A percentile compares a stretch with the other conserved stretches of the same genome.
phyloP scores from a whole-genome alignment of 2,113 vertebrate species.

The Gallinago undulata region DNA sequence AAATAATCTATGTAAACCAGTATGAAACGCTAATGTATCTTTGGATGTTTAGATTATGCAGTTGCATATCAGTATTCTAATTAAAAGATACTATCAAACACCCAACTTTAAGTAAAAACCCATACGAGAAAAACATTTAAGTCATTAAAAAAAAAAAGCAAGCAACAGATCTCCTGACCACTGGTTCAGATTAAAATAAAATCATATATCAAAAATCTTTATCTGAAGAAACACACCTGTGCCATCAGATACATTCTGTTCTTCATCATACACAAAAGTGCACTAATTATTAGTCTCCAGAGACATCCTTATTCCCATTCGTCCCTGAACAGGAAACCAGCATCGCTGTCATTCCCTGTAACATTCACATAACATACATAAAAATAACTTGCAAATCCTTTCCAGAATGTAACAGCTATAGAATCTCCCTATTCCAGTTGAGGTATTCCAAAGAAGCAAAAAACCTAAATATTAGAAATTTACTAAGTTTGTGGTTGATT shows the following conservation, averaged over 20 bases:
- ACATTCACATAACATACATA: background rate
- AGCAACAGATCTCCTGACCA: background rate
- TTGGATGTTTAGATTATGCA: background rate
- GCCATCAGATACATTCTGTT: background rate
- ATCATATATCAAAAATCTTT: background rate
- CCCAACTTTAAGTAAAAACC: background rate
- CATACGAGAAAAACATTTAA: background rate
- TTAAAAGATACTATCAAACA: background rate
- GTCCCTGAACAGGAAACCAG: background rate
- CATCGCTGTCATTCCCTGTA: background rate
- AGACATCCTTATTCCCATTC: background rate
- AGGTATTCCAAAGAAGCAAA: background rate
- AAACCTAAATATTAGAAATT: background rate
- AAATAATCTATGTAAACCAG: conserved; percentile 63
- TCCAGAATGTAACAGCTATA: background rate
- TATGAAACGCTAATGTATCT: conserved; percentile 67
- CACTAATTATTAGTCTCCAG: background rate
- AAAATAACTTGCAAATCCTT: background rate
- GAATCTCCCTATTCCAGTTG: background rate
- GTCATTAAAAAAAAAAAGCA: background rate
- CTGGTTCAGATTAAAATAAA: background rate
- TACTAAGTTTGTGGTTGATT: background rate
- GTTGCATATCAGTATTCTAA: background rate
- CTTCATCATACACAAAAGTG: background rate
- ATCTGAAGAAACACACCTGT: background rate